Evolutionary conservation across 1,140 invertebrate genomes (phyloP), one percentile per base, ranked within the genome.

Genomic region (Ooceraea biroi): DNA sequence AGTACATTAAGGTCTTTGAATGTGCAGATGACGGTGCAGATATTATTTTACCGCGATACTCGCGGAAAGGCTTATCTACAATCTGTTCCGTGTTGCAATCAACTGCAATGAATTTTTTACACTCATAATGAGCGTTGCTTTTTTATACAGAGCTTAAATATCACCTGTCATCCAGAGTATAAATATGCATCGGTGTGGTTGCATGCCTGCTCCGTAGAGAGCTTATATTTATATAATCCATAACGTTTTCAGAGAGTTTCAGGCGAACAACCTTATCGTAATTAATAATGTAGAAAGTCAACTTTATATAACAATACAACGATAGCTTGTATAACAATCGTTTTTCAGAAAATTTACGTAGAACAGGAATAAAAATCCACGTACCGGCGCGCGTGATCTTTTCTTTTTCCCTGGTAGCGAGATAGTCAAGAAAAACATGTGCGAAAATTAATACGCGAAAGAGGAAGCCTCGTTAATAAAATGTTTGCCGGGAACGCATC

Each of bases 401-500:
- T 78, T 52, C 46, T 55, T 30, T 78, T 66, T 78, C n/a, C n/a
- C n/a, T n/a, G n/a, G n/a, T n/a, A n/a, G n/a, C n/a, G n/a, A n/a
- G 14, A 78, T 52, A 65, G 58, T 4, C 4, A 8, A 14, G 11
- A 57, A 7, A 44, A 55, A 57, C 11, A 17, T 55, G 41, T 57
- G 27, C 8, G 25, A 44, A 57, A 44, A 27, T 36, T 36, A 36
- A 71, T 44, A 55, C 36, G 36, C 44, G 36, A 57, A 78, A 65
- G 65, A 44, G 50, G 30, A 44, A 52, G 22, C 36, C 19, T 11
- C 22, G 61, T 78, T 78, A 78, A 78, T 78, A 78, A 78, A 71
- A 71, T 80, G 22, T 57, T 55, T 22, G 44, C 48, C 30, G 36
- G 44, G 46, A 55, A 71, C 69, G 65, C 68, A 63, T 57, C 17